Percentiles rank a stretch among this genome's conserved stretches.
Conservation (phyloP, 2,797 vertebrate genomes). For the Peromyscus eremicus region DNA sequence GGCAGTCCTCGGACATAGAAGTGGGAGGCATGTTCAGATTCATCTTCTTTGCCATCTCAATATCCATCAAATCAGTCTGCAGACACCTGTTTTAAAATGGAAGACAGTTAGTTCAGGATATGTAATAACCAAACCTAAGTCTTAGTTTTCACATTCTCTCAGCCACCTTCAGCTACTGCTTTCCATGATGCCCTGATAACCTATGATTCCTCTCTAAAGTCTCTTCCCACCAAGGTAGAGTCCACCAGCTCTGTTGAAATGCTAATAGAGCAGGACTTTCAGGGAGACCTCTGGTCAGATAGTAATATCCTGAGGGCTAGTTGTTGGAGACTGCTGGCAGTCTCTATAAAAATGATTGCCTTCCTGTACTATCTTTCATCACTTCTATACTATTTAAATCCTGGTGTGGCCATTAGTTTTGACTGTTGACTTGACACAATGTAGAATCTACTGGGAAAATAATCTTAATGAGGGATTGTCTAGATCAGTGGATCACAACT, state of each 20-base stretch:
- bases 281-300: not conserved
- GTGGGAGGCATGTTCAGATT: conserved; percentile 55
- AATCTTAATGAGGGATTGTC: not conserved
- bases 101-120: not conserved
- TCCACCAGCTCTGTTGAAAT: not conserved
- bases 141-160: not conserved
- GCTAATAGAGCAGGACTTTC: not conserved
- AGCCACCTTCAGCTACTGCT: not conserved
- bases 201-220: not conserved
- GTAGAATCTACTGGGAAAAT: not conserved
- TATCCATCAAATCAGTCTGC: conserved; percentile 73
- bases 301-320: not conserved
- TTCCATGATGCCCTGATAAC: not conserved
- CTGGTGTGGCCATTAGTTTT: not conserved
- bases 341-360: not conserved
- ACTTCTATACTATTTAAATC: too few species aligned
- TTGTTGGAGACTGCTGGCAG: not conserved
- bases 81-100: conserved; percentile 86
- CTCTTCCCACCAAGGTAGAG: not conserved
- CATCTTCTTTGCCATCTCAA: conserved; percentile 1
- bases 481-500: not conserved
- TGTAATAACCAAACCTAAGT: not conserved
- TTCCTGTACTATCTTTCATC: not conserved
- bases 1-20: conserved; percentile 91
- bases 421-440: not conserved